These are phyloP conservation scores for Cairina moschata DNA, from an alignment of 2,113 vertebrate species.

Conservation along the genomic window DNA sequence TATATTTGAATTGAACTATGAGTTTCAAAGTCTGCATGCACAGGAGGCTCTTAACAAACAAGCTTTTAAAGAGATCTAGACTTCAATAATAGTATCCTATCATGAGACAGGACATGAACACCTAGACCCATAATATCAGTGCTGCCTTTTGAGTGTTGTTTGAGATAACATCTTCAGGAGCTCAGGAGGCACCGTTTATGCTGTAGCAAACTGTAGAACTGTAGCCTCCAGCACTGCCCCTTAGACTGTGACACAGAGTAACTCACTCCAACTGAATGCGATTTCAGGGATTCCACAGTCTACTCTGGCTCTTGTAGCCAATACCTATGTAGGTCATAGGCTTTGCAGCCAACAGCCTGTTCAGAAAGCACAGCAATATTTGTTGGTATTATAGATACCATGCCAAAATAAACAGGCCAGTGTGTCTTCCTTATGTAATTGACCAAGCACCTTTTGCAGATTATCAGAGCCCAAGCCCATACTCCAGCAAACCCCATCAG, in stretches of 20 bases:
- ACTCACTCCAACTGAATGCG: neutral
- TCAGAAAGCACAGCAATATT: neutral
- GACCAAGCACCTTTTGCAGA: neutral
- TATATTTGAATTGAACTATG: neutral
- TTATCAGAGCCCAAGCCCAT: neutral
- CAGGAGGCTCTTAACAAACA: neutral
- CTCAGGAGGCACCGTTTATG: neutral
- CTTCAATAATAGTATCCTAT: neutral
- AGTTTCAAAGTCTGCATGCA: neutral
- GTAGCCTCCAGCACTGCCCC: neutral
- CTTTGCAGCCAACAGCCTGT: neutral
- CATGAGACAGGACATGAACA: neutral
- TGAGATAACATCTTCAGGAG: neutral
- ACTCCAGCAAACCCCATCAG: neutral
- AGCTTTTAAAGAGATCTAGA: neutral
- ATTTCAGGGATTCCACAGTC: neutral
- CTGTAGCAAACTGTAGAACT: neutral
- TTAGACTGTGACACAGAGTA: neutral
- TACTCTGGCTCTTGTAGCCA: neutral
- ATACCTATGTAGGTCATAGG: neutral
- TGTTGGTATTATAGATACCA: neutral
- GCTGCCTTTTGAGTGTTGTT: neutral
- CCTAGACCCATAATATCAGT: neutral
- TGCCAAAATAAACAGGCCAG: neutral
- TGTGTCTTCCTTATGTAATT: neutral